Evolutionary conservation across 2,797 vertebrate genomes (phyloP).

Genomic region (Borostomias antarcticus): DNA sequence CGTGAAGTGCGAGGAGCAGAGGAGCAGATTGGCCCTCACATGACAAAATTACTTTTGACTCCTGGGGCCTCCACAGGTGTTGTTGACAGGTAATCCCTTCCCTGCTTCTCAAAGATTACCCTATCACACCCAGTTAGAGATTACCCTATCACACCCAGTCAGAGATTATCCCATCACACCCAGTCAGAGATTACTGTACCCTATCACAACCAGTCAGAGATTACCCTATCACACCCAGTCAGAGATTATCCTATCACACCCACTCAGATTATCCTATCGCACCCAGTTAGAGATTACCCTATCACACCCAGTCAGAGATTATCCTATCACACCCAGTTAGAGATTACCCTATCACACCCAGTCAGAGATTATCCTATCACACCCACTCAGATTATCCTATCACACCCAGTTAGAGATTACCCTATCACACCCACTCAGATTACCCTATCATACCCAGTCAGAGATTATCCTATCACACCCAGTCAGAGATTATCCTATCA

Average conservation of each 20-base stretch:
- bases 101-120: not conserved
- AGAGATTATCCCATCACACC: not conserved
- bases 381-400: not conserved
- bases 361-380: not conserved
- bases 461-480: not conserved
- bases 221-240: not conserved
- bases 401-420: not conserved
- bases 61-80: not conserved
- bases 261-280: not conserved
- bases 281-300: not conserved
- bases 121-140: not conserved
- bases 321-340: no score
- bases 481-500: not conserved
- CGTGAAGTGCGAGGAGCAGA: not conserved
- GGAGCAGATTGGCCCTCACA: not conserved
- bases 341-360: not conserved
- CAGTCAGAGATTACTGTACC: constrained; percentile 1
- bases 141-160: not conserved
- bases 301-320: not conserved
- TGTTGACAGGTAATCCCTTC: constrained; percentile 11
- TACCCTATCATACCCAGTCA: no score
- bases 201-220: not conserved
- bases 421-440: not conserved
- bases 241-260: not conserved
- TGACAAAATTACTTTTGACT: constrained; percentile 18